Percentiles rank a stretch among this genome's conserved stretches.
Conservation (phyloP, 2,113 vertebrate species). For the Oryzias javanicus region DNA sequence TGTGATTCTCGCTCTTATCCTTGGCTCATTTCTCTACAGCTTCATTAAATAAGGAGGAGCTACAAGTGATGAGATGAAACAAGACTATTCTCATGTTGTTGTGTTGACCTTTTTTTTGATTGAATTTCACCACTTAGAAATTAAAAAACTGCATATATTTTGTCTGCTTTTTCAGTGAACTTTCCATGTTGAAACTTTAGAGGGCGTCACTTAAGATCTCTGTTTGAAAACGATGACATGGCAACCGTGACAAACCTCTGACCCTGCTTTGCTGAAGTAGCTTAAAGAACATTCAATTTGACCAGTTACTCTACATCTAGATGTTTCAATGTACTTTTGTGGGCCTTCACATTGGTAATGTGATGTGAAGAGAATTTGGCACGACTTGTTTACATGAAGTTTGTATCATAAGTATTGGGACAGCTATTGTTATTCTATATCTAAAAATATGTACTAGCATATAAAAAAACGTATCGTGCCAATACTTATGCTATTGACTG, state of each 20-base stretch:
- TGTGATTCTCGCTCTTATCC: slow-evolving; percentile 82
- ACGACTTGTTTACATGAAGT: slow-evolving; percentile 1
- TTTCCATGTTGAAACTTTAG: too few species aligned
- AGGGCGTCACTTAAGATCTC: too few species aligned
- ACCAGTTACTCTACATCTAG: too few species aligned
- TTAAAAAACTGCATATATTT: too few species aligned
- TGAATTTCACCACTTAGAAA: slow-evolving; percentile 6
- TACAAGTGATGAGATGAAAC: not conserved
- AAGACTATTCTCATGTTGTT: not conserved
- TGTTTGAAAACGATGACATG: too few species aligned
- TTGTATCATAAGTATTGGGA: slow-evolving; percentile 37
- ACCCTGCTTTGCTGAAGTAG: too few species aligned
- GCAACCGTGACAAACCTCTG: too few species aligned
- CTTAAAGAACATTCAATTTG: too few species aligned
- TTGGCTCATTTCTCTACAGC: slow-evolving; percentile 86
- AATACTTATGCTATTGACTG: slow-evolving; percentile 30
- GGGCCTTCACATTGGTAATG: too few species aligned
- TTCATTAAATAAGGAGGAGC: slow-evolving; percentile 81
- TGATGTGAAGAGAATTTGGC: too few species aligned
- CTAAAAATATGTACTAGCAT: slow-evolving; percentile 13
- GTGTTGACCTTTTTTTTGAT: slow-evolving; percentile 5
- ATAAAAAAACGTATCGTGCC: slow-evolving; percentile 32
- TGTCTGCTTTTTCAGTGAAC: too few species aligned
- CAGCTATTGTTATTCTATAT: slow-evolving; percentile 14
- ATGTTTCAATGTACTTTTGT: too few species aligned